phyloP scores from a whole-genome alignment of 2,888 invertebrate genomes.

The Rhopalosiphum nymphaeae region DNA sequence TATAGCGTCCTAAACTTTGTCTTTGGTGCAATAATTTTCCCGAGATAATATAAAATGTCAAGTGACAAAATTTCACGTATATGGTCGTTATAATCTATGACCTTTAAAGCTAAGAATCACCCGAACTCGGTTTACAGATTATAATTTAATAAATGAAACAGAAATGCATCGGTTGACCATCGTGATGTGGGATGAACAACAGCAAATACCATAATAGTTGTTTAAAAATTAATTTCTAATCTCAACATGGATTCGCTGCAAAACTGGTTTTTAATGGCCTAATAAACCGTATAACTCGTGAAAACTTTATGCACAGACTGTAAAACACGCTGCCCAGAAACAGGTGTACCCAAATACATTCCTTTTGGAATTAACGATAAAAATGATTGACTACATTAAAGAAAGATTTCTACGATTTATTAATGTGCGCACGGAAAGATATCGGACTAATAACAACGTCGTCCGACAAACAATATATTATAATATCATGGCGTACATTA shows the following conservation, averaged over 20 bases:
- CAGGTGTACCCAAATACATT: conserved; percentile 1
- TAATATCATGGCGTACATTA: neutral
- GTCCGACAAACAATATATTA: neutral
- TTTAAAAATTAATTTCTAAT: conserved; percentile 52
- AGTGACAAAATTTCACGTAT: neutral
- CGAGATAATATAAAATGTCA: neutral
- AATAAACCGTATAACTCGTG: conserved; percentile 48
- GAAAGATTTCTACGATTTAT: conserved; percentile 29
- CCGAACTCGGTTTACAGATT: neutral
- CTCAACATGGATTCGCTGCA: neutral
- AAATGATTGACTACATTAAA: neutral
- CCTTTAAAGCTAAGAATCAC: too few relatives aligned
- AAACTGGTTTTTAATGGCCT: conserved; percentile 53
- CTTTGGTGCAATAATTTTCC: neutral
- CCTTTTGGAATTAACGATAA: conserved; percentile 22
- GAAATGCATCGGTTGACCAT: neutral
- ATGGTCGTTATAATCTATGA: neutral
- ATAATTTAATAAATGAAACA: neutral
- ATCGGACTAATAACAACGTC: conserved; percentile 2
- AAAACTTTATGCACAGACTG: conserved; percentile 1
- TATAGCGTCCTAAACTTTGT: neutral
- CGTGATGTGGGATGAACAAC: conserved; percentile 30
- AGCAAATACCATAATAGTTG: conserved; percentile 7
- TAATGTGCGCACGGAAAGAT: neutral
- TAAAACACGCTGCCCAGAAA: neutral